phyloP scores from a whole-genome alignment of 1,140 invertebrate species.

The Dreissena rostriformis region DNA sequence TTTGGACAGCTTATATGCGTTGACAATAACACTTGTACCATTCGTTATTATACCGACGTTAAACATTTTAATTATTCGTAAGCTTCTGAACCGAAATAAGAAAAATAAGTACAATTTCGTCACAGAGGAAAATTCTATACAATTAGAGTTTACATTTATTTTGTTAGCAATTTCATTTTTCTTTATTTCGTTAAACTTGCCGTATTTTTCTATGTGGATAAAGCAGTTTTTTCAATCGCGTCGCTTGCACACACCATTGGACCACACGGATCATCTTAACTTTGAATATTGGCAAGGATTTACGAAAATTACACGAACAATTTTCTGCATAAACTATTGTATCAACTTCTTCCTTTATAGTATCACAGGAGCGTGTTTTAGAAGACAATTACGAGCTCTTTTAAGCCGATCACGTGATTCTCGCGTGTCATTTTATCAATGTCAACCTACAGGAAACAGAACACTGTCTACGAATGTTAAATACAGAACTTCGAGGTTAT shows the following conservation, averaged over 20 bases:
- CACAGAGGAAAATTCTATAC: slow-evolving; percentile 60
- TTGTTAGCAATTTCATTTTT: slow-evolving; percentile 65
- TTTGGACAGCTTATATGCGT: slow-evolving; percentile 64
- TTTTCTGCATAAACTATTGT: slow-evolving; percentile 75
- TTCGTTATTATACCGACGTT: slow-evolving; percentile 62
- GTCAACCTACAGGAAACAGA: too few species aligned
- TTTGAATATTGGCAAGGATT: slow-evolving; percentile 62
- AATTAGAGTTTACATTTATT: slow-evolving; percentile 67
- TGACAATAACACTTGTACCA: slow-evolving; percentile 66
- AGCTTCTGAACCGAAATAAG: slow-evolving; percentile 48
- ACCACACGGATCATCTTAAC: not conserved
- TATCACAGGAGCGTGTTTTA: slow-evolving; percentile 71
- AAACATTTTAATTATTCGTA: slow-evolving; percentile 66
- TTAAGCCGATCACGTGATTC: too few species aligned
- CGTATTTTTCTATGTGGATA: slow-evolving; percentile 67
- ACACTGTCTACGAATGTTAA: too few species aligned
- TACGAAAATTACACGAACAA: slow-evolving; percentile 63
- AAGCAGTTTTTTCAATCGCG: too few species aligned
- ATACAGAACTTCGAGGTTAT: too few species aligned
- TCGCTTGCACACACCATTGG: not conserved
- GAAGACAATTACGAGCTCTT: too few species aligned
- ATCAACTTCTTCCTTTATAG: slow-evolving; percentile 76
- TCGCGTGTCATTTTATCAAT: too few species aligned
- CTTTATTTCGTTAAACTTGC: slow-evolving; percentile 67
- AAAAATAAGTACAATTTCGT: slow-evolving; percentile 33